Percentiles rank a stretch among this genome's conserved stretches.
Evolutionary conservation across 2,888 invertebrate species (phyloP).

Genomic region (Andrena chrysosceles): DNA sequence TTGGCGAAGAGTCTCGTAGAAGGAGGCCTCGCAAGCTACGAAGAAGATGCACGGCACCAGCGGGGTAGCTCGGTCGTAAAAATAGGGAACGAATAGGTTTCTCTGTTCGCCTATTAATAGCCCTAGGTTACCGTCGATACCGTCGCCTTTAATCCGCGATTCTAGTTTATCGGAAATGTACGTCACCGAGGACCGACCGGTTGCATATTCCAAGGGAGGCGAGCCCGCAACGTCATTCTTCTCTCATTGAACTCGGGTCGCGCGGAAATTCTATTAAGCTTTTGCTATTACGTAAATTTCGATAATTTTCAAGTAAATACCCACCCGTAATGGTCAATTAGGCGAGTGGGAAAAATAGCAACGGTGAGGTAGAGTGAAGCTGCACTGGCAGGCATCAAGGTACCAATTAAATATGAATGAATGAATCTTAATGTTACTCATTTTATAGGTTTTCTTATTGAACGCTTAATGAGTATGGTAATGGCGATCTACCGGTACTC

Average conservation of each 20-base stretch:
- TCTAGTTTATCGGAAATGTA: constrained; percentile 70
- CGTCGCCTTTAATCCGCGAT: constrained; percentile 57
- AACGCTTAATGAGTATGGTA: constrained; percentile 31
- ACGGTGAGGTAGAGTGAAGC: neutral
- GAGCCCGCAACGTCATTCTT: neutral
- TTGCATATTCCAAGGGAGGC: neutral
- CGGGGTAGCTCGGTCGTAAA: constrained; percentile 65
- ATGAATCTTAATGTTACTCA: constrained; percentile 1
- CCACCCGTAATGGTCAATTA: neutral
- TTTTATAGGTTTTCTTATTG: constrained; percentile 12
- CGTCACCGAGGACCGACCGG: constrained; percentile 23
- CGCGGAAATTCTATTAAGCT: neutral
- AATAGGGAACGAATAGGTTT: constrained; percentile 69
- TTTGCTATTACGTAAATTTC: constrained; percentile 1
- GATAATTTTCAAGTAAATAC: neutral
- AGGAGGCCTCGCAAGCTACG: constrained; percentile 27
- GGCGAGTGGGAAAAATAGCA: too few relatives aligned
- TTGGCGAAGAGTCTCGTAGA: constrained; percentile 38
- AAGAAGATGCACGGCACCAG: constrained; percentile 40
- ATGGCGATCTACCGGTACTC: constrained; percentile 32
- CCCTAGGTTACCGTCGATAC: constrained; percentile 60
- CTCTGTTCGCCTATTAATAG: constrained; percentile 68
- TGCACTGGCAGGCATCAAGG: neutral
- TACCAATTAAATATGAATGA: neutral
- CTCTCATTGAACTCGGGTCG: neutral